A percentile compares a stretch with the other conserved stretches of the same genome.
Conservation (phyloP, 2,113 vertebrate species). For the Cacatua alba region DNA sequence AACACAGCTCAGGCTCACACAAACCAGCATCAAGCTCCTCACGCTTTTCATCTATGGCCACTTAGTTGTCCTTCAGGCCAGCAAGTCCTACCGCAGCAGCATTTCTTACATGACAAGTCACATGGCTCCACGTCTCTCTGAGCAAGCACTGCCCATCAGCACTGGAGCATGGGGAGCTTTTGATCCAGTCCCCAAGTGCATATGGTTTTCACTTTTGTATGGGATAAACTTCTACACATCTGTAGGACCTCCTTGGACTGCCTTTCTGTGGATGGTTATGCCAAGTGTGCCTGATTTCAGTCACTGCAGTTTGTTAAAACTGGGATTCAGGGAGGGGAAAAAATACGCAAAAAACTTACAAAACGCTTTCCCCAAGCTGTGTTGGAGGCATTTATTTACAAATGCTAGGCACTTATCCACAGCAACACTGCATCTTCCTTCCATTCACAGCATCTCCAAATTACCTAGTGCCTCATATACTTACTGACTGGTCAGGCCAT, state of each 20-base stretch:
- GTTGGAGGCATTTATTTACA: neutral
- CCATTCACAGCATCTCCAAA: neutral
- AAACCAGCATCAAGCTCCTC: neutral
- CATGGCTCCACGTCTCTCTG: neutral
- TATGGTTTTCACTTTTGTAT: neutral
- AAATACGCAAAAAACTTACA: neutral
- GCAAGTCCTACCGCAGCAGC: neutral
- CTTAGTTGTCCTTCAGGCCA: neutral
- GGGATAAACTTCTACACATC: neutral
- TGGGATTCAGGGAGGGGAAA: neutral
- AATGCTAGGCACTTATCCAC: neutral
- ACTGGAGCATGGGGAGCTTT: neutral
- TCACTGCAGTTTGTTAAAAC: neutral
- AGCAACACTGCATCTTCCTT: neutral
- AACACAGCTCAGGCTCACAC: neutral
- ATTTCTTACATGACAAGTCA: neutral
- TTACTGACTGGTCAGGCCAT: neutral
- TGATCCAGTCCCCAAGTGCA: neutral
- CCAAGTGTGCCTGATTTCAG: neutral
- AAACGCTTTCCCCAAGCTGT: neutral
- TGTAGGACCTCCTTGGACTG: neutral
- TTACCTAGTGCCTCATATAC: neutral
- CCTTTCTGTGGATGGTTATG: neutral
- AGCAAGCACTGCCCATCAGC: neutral
- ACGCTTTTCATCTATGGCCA: neutral